Evolutionary conservation across 2,797 vertebrate genomes (phyloP).

Genomic region (Intellagama lesueurii): DNA sequence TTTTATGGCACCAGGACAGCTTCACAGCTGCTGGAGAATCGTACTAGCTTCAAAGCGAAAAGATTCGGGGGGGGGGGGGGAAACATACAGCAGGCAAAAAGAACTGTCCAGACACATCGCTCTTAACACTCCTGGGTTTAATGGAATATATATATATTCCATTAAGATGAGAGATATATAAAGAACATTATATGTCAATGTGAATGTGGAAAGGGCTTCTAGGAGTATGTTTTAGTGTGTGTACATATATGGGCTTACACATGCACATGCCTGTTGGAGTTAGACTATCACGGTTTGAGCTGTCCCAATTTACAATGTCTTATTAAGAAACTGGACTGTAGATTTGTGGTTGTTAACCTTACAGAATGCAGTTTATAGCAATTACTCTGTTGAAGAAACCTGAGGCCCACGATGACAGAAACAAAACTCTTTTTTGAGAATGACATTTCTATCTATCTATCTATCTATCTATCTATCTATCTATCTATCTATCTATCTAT

Average conservation of each 20-base stretch:
- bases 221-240: slow-evolving; percentile 41
- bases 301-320: too few species aligned
- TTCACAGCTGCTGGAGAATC: slow-evolving; percentile 66
- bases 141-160: slow-evolving; percentile 68
- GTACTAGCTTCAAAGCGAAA: slow-evolving; percentile 72
- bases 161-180: too few species aligned
- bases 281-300: slow-evolving; percentile 40
- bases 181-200: slow-evolving; percentile 66
- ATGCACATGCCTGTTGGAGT: background rate
- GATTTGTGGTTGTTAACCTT: too few species aligned
- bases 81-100: slow-evolving; percentile 50
- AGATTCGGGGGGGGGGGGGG: slow-evolving; percentile 64
- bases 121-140: slow-evolving; percentile 59
- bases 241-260: background rate
- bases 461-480: background rate
- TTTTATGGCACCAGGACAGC: slow-evolving; percentile 70
- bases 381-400: too few species aligned
- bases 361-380: too few species aligned
- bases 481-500: background rate
- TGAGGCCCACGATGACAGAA: too few species aligned
- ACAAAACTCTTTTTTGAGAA: too few species aligned
- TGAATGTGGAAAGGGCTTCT: slow-evolving; percentile 50
- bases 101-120: slow-evolving; percentile 57
- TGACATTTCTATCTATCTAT: background rate
- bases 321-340: too few species aligned